These are phyloP conservation scores for Eunapius fragilis DNA, from an alignment of 37 sponge, comb jelly and placozoan species.

Conservation along the genomic window DNA sequence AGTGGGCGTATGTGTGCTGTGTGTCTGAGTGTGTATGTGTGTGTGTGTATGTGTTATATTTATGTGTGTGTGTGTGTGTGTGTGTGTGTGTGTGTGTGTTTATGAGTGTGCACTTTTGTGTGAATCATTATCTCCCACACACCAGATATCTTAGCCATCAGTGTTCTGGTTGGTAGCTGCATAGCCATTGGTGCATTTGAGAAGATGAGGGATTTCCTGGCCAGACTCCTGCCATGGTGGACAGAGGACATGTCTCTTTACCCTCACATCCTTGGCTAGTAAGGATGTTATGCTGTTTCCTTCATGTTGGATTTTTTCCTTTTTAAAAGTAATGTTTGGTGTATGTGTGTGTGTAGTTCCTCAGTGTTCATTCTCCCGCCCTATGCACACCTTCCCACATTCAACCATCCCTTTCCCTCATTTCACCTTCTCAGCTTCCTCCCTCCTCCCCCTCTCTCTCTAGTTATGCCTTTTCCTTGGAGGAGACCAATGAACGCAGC, in stretches of 20 bases:
- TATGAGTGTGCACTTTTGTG: neutral
- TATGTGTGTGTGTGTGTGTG: neutral
- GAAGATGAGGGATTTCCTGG: constrained; percentile 49
- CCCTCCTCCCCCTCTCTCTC: neutral
- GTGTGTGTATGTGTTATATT: neutral
- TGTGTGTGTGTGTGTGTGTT: neutral
- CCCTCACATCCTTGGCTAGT: constrained; percentile 58
- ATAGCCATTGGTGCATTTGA: constrained; percentile 49
- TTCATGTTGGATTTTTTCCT: neutral
- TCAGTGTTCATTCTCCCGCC: neutral
- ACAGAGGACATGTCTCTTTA: constrained; percentile 43
- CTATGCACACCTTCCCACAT: too few species aligned
- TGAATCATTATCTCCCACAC: neutral
- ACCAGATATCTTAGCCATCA: constrained; percentile 43
- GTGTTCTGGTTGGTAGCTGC: constrained; percentile 8
- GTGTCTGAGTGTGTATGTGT: too few species aligned
- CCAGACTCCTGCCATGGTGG: constrained; percentile 55
- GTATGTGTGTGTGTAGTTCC: too few species aligned
- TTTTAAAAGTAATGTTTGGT: too few species aligned
- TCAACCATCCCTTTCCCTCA: neutral
- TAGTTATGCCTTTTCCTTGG: constrained; percentile 54
- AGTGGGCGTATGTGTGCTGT: neutral
- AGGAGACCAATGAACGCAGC: constrained; percentile 42
- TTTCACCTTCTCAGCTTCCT: neutral
- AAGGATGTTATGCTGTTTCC: neutral